Evolutionary conservation across 1,140 invertebrate species (phyloP).

Genomic region (Diploscapter pachys): DNA sequence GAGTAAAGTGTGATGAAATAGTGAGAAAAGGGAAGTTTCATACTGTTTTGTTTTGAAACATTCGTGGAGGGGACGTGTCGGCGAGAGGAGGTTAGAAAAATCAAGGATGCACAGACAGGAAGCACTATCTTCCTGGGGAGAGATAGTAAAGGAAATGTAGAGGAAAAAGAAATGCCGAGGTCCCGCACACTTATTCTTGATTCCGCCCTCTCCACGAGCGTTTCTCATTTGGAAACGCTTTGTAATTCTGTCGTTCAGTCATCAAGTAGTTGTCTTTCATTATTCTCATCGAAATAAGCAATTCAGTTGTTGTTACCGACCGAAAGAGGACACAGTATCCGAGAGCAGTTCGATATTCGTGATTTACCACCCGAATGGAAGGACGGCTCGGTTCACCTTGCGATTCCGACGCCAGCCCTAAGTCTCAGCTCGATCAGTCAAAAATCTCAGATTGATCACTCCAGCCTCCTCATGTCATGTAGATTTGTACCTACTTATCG

Average conservation of each 20-base stretch:
- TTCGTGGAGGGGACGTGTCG: neutral
- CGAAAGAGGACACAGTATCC: constrained; percentile 57
- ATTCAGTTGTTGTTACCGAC: constrained; percentile 57
- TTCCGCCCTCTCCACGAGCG: too few species aligned
- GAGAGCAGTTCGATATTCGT: constrained; percentile 58
- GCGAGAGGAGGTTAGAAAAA: neutral
- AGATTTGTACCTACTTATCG: too few species aligned
- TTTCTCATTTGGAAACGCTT: too few species aligned
- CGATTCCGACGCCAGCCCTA: constrained; percentile 53
- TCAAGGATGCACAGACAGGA: neutral
- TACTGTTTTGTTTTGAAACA: neutral
- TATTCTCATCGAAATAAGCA: constrained; percentile 4
- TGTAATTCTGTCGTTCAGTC: too few species aligned
- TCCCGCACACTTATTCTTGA: too few species aligned
- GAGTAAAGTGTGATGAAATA: neutral
- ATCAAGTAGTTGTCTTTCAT: neutral
- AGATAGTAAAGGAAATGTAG: neutral
- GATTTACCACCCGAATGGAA: constrained; percentile 57
- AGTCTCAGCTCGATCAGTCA: neutral
- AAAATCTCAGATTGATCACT: too few species aligned
- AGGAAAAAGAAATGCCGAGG: neutral
- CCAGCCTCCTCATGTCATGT: too few species aligned
- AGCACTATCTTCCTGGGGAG: neutral
- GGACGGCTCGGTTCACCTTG: constrained; percentile 58
- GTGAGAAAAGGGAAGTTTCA: neutral